Evolutionary conservation across 2,797 vertebrate species (phyloP).

Genomic region (Emys orbicularis): DNA sequence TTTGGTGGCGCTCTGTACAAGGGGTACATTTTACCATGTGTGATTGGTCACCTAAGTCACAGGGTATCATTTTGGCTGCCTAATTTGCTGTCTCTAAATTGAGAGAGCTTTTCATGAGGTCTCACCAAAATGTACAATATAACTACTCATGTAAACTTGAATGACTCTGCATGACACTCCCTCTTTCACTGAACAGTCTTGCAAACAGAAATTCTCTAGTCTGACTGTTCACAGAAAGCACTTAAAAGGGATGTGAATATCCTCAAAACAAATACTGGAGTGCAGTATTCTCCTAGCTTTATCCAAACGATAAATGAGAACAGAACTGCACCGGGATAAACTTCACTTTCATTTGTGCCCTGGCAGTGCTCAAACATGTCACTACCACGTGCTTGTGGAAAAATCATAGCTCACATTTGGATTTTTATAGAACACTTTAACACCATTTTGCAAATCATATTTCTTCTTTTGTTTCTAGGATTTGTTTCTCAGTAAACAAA

Average conservation of each 20-base stretch:
- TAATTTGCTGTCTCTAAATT: not conserved
- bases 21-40: not conserved
- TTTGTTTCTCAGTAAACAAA: constrained; percentile 26
- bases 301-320: not conserved
- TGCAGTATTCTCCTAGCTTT: not conserved
- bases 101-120: not conserved
- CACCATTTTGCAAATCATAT: not conserved
- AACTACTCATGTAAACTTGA: not conserved
- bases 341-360: not conserved
- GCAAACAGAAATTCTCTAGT: not conserved
- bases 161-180: not conserved
- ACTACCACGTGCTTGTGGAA: not conserved
- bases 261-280: not conserved
- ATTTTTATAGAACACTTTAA: not conserved
- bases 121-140: not conserved
- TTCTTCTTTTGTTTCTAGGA: not conserved
- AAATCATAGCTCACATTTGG: not conserved
- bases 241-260: not conserved
- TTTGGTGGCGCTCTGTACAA: not conserved
- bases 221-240: not conserved
- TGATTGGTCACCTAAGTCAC: not conserved
- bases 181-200: not conserved
- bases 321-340: not conserved
- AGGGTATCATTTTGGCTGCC: not conserved
- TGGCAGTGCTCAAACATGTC: not conserved